Percentiles rank a stretch among this genome's conserved stretches.
phyloP scores from a whole-genome alignment of 2,113 vertebrate genomes.

The Dicerorhinus sumatrensis region DNA sequence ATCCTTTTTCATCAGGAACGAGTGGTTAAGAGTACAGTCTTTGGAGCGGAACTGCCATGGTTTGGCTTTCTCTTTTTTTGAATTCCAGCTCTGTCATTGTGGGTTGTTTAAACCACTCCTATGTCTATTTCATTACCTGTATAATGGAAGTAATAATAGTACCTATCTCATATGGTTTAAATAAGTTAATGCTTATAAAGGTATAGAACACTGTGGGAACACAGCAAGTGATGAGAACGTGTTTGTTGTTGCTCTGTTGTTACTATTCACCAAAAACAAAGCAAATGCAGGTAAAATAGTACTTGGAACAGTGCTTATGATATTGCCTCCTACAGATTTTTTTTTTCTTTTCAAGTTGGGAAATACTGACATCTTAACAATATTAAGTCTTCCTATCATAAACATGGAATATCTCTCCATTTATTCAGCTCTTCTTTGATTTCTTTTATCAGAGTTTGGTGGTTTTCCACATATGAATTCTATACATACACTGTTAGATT shows the following conservation, averaged over 20 bases:
- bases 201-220: not conserved
- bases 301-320: not conserved
- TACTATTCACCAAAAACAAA: not conserved
- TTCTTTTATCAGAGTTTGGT: too few species aligned
- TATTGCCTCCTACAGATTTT: not conserved
- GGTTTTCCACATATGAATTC: too few species aligned
- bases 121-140: not conserved
- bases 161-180: not conserved
- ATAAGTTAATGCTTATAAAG: not conserved
- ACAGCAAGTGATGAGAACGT: not conserved
- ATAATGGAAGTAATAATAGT: conserved; percentile 7
- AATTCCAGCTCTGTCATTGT: not conserved
- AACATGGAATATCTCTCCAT: too few species aligned
- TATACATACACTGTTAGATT: too few species aligned
- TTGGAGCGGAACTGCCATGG: not conserved
- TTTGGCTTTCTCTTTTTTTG: not conserved
- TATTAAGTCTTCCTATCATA: too few species aligned
- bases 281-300: not conserved
- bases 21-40: not conserved
- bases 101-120: not conserved
- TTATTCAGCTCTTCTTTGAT: too few species aligned
- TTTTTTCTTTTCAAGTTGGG: too few species aligned
- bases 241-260: not conserved
- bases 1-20: not conserved
- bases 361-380: too few species aligned